Evolutionary conservation across 1,140 invertebrate genomes (phyloP).

Genomic region (Triops cancriformis): DNA sequence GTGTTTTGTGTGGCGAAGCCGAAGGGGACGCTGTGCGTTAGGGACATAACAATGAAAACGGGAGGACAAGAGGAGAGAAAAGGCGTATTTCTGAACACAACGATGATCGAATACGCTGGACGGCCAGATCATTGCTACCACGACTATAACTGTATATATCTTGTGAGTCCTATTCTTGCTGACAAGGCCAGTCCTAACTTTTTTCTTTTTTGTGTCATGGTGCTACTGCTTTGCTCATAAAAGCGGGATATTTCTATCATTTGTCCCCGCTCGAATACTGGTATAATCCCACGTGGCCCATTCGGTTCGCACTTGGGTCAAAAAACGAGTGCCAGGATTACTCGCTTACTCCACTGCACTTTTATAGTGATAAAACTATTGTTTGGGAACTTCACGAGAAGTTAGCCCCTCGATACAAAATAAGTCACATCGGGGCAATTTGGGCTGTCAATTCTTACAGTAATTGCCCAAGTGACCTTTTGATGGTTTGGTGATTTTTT

Average conservation of each 20-base stretch:
- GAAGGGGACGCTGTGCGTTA: neutral
- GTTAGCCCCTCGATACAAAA: no score
- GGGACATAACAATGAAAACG: neutral
- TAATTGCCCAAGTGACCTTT: no score
- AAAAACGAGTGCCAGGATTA: neutral
- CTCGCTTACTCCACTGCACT: no score
- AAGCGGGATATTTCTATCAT: neutral
- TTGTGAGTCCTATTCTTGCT: neutral
- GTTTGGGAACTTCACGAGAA: no score
- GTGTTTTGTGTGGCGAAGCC: no score
- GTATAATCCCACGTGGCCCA: neutral
- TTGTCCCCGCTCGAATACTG: neutral
- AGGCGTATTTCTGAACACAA: neutral
- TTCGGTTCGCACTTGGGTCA: neutral
- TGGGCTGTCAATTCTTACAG: no score
- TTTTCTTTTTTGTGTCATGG: neutral
- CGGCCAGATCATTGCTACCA: neutral
- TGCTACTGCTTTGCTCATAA: neutral
- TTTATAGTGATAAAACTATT: no score
- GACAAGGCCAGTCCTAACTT: neutral
- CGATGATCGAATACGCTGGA: neutral
- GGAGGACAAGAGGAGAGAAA: neutral
- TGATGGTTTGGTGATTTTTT: no score
- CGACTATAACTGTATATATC: neutral
- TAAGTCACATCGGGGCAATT: no score